Percentiles rank a stretch among this genome's conserved stretches.
Conservation (phyloP, 1,140 invertebrate genomes). For the Drosophila santomea region DNA sequence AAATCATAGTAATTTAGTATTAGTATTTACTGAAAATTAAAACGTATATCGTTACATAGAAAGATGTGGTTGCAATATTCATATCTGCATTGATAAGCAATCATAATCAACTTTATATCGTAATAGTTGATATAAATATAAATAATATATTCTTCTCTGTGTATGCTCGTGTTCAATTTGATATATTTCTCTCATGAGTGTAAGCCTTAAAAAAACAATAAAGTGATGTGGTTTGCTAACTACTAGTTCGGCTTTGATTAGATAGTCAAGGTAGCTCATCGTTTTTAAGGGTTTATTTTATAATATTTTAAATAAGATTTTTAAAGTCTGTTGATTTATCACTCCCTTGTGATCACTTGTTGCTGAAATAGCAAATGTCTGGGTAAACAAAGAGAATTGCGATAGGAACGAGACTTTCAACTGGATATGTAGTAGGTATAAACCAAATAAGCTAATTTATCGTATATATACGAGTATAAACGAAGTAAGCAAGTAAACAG, state of each 20-base stretch:
- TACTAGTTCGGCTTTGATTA: slow-evolving; percentile 26
- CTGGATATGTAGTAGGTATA: slow-evolving; percentile 27
- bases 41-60: no score
- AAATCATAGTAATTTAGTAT: background rate
- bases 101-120: no score
- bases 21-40: no score
- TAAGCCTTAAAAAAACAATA: slow-evolving; percentile 32
- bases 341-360: slow-evolving; percentile 5
- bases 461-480: slow-evolving; percentile 4
- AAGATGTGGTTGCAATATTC: no score
- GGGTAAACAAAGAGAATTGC: slow-evolving; percentile 30
- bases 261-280: slow-evolving; percentile 9
- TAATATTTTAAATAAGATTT: slow-evolving; percentile 4
- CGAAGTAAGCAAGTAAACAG: slow-evolving; percentile 11
- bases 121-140: background rate
- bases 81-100: no score
- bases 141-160: background rate
- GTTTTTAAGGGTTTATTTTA: slow-evolving; percentile 14
- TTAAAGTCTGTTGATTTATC: slow-evolving; percentile 16
- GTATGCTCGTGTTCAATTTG: slow-evolving; percentile 11
- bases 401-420: slow-evolving; percentile 43
- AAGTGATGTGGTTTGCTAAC: slow-evolving; percentile 27
- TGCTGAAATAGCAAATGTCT: slow-evolving; percentile 11
- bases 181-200: slow-evolving; percentile 23
- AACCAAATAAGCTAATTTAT: slow-evolving; percentile 36